Evolutionary conservation across 1,140 invertebrate species (phyloP), one percentile per base, ranked within the genome.

Genomic region (Globodera rostochiensis): DNA sequence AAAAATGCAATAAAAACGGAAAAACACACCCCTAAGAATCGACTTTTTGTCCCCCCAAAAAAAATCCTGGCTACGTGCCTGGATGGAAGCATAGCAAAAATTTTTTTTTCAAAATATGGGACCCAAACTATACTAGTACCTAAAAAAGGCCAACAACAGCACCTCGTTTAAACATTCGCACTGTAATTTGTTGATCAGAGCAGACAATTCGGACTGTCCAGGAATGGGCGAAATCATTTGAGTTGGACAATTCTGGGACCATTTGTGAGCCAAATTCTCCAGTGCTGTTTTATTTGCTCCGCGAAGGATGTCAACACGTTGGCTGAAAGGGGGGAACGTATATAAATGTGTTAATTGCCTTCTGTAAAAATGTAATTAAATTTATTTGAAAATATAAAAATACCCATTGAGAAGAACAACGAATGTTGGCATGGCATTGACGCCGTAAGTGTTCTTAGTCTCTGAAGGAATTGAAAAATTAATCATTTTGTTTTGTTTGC

Each of bases 381-480:
- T 36, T 36, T 36, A 1, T 36, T 36, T 36, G 2, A 36, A 36
- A 36, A 36, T 78, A 57, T 57, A 8, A 49, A 84, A 80, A 15
- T 11, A 87, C 87, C 93, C 93, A 90, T 96, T 98, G 82, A 94
- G 93, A 89, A 95, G 98, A 88, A 98, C 96, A 82, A 97, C 94
- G 89, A 99, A 99, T 7, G 97, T 99, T 8, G 97, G 97, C 95
- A 99, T 98, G 3, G 95, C 95, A 82, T 93, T 94, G 21, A 99
- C 94, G 67, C 94, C 94, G 90, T 98, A 94, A 36, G 91, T 91
- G 45, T 93, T 92, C 3, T 96, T 95, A 49, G 94, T 95, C 87
- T 95, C 95, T 91, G 91, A 80, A 79, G 78, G 49, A 85, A 21
- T 25, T 45, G 66, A 83, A 15, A 74, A 79, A 71, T 53, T 67